Percentiles rank a stretch among this genome's conserved stretches.
phyloP scores from a whole-genome alignment of 1,140 invertebrate species.

The Pseudomyrmex concolor region DNA sequence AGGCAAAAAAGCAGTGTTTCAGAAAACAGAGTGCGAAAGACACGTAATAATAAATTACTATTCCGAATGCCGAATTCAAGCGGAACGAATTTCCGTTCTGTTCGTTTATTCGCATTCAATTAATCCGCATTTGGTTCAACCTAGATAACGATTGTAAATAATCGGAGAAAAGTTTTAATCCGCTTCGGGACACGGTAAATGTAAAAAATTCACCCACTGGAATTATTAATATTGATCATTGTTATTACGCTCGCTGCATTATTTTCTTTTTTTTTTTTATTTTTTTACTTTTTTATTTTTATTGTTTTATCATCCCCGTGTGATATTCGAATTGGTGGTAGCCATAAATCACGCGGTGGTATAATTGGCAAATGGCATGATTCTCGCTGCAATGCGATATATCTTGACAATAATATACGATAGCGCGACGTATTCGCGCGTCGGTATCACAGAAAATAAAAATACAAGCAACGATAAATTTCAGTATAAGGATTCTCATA shows the following conservation, averaged over 20 bases:
- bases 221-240: not conserved
- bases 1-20: constrained; percentile 34
- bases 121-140: not conserved
- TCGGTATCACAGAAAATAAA: constrained; percentile 11
- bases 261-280: not conserved
- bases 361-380: constrained; percentile 9
- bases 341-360: not conserved
- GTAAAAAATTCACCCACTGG: too few relatives aligned
- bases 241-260: not conserved
- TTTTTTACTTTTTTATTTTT: not conserved
- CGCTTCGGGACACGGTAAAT: too few relatives aligned
- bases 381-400: constrained; percentile 25
- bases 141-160: constrained; percentile 12
- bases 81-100: not conserved
- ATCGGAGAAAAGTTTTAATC: not conserved
- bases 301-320: not conserved
- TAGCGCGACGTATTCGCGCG: not conserved
- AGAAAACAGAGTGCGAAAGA: constrained; percentile 10
- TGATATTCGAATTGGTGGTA: not conserved
- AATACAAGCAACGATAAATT: constrained; percentile 17
- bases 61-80: constrained; percentile 7
- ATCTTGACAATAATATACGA: constrained; percentile 46
- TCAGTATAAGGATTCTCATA: constrained; percentile 15
- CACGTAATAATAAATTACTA: constrained; percentile 39
- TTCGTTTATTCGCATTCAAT: constrained; percentile 12